Evolutionary conservation across 1,140 invertebrate genomes (phyloP).

Genomic region (Halictus rubicundus): DNA sequence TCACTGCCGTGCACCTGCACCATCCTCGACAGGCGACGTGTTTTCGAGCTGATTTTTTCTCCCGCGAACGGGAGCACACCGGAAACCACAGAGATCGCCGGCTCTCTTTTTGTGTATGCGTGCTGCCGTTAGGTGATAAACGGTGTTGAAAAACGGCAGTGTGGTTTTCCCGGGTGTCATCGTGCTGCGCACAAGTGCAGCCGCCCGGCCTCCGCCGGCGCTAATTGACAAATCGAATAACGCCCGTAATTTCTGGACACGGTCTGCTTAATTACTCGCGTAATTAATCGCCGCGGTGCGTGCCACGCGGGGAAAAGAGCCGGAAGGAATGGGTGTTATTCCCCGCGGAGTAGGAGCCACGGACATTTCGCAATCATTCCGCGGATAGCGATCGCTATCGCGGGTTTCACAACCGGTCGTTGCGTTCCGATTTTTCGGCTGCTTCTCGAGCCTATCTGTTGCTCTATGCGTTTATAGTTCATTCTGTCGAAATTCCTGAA

Average conservation of each 20-base stretch:
- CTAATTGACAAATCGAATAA: slow-evolving; percentile 48
- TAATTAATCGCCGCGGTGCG: slow-evolving; percentile 30
- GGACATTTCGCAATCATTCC: background rate
- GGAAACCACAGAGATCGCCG: background rate
- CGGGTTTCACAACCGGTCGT: too few species aligned
- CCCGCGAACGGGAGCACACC: too few species aligned
- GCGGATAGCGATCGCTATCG: background rate
- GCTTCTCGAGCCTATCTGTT: too few species aligned
- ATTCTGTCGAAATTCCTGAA: too few species aligned
- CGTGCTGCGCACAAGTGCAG: background rate
- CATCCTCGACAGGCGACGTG: too few species aligned
- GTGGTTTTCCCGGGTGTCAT: slow-evolving; percentile 25
- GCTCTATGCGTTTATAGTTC: too few species aligned
- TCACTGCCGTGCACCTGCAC: too few species aligned
- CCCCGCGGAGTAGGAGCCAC: background rate
- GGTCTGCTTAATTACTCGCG: slow-evolving; percentile 40
- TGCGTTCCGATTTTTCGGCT: too few species aligned
- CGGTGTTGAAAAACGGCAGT: slow-evolving; percentile 26
- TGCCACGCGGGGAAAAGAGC: background rate
- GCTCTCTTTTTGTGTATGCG: background rate
- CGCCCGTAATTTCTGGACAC: slow-evolving; percentile 31
- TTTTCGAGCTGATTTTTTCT: too few species aligned
- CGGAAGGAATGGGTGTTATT: slow-evolving; percentile 10
- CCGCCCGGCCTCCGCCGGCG: background rate
- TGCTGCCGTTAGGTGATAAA: too few species aligned